A percentile compares a stretch with the other conserved stretches of the same genome.
These are phyloP conservation scores for Uria aalge DNA, from an alignment of 2,113 vertebrate species.

Conservation along the genomic window DNA sequence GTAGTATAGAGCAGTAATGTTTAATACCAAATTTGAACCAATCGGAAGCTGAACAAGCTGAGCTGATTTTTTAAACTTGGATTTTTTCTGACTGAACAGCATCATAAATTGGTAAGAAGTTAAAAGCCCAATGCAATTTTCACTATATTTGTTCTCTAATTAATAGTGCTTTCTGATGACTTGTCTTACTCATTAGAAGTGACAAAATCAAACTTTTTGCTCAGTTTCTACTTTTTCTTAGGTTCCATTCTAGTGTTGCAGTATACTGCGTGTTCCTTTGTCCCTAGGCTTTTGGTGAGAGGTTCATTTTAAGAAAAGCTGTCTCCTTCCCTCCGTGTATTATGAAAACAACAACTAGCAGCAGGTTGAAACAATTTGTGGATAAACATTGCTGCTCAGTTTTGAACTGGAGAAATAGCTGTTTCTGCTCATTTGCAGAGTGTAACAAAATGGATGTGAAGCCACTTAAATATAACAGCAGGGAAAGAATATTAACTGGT, in stretches of 20 bases:
- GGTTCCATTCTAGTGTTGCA: background rate
- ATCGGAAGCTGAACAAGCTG: background rate
- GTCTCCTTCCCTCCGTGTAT: background rate
- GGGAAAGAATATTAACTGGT: background rate
- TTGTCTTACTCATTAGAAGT: background rate
- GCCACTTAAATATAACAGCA: background rate
- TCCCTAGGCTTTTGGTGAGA: background rate
- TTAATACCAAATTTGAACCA: background rate
- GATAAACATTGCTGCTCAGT: background rate
- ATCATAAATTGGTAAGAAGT: background rate
- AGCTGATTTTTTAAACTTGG: background rate
- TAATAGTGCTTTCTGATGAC: background rate
- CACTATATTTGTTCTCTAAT: background rate
- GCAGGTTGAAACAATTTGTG: background rate
- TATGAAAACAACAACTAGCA: background rate
- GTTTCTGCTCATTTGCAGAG: background rate
- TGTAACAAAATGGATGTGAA: background rate
- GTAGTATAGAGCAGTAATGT: background rate
- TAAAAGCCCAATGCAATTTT: background rate
- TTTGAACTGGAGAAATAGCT: background rate
- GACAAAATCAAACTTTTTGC: background rate
- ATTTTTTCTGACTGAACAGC: background rate
- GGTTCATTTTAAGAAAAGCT: background rate
- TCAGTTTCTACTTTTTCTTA: background rate
- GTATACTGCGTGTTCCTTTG: background rate